Evolutionary conservation across 2,797 vertebrate genomes (phyloP), one percentile per base, ranked within the genome.

Genomic region (Dermochelys coriacea): DNA sequence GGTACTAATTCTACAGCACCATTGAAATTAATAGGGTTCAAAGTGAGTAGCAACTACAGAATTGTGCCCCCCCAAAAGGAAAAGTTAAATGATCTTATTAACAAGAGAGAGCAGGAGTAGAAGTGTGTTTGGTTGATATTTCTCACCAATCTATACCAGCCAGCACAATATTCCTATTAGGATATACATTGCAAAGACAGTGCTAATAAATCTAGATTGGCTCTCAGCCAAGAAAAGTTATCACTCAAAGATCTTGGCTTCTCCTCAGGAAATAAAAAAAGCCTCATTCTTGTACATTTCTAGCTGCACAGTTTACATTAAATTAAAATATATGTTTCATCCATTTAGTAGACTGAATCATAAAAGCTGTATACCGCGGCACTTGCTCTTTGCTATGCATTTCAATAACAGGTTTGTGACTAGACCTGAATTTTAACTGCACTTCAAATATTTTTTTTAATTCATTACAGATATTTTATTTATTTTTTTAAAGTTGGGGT

Each of bases 321-420:
- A 98, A 97, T 97, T 97, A 98, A 98, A 98, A 98, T 98, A 97
- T 96, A 97, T 94, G 96, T 97, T 98, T 98, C 94, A 96, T 96
- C 97, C 96, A 83, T 98, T 98, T 98, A 98, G 98, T 88, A 95
- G 95, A 90, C 96, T 97, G 97, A 98, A 97, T 98, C 97, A 98
- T 98, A 98, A 98, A 98, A 97, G 95, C 97, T 92, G 94, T 97
- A 98, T 98, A 98, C 97, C 98, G 98, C 98, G 98, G 98, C 97
- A 97, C 93, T 93, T 96, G 91, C 89, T 95, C 92, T 96, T 90
- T 92, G 97, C 90, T 96, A n/a, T 96, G 98, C 98, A 98, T 98
- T 98, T 98, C 98, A 98, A 98, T 98, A 97, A 98, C 96, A 95
- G 97, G 97, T 96, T 97, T 97, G 95, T 97, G 97, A 97, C 96